These are phyloP conservation scores for Cavia porcellus DNA, from an alignment of 2,113 vertebrate genomes.

Conservation along the genomic window DNA sequence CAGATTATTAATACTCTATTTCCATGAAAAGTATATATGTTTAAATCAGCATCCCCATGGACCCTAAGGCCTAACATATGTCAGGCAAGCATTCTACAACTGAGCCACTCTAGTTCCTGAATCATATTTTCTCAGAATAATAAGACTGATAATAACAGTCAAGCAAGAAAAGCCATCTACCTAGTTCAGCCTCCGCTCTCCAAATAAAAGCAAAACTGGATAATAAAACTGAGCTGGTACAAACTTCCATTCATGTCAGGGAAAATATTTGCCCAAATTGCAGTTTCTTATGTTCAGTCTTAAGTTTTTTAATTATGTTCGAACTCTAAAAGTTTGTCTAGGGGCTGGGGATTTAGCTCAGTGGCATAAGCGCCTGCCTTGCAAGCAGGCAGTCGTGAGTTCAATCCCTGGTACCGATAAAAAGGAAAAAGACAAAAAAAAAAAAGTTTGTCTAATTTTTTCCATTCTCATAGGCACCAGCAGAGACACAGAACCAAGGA, in stretches of 20 bases:
- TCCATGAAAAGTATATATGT: not conserved
- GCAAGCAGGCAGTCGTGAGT: too few species aligned
- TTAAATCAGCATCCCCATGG: not conserved
- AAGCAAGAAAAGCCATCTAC: conserved; percentile 14
- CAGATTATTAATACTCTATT: not conserved
- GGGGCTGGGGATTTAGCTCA: too few species aligned
- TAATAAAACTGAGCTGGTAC: not conserved
- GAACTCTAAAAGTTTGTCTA: not conserved
- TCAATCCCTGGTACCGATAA: too few species aligned
- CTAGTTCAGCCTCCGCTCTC: not conserved
- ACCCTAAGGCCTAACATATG: not conserved
- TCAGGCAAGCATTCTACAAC: not conserved
- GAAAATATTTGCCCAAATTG: not conserved
- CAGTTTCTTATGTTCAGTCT: not conserved
- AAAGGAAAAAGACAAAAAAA: too few species aligned
- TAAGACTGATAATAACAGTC: not conserved
- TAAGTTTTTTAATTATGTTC: not conserved
- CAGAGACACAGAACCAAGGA: not conserved
- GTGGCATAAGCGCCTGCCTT: too few species aligned
- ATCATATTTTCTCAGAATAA: not conserved
- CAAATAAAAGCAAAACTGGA: conserved; percentile 17
- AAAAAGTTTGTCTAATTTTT: conserved; percentile 3
- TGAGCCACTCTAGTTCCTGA: not conserved
- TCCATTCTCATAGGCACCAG: not conserved
- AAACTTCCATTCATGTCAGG: not conserved